A percentile compares a stretch with the other conserved stretches of the same genome.
Conservation (phyloP, 2,113 vertebrate species). For the Oryzias melastigma region DNA sequence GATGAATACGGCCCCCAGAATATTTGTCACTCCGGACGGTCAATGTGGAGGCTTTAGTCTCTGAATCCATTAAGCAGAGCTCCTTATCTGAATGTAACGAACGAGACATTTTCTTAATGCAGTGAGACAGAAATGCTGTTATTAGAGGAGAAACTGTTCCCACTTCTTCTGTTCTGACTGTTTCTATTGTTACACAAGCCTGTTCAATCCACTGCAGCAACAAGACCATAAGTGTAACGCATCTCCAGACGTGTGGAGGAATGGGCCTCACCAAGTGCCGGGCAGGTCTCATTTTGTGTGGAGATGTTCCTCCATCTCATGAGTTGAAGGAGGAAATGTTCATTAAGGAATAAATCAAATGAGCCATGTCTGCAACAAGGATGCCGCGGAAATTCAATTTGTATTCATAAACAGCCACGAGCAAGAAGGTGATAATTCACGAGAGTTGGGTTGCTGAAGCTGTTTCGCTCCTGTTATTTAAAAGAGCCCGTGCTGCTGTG, state of each 20-base stretch:
- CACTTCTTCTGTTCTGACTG: constrained; percentile 11
- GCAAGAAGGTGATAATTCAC: constrained; percentile 74
- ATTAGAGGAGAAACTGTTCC: constrained; percentile 20
- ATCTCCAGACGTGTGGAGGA: constrained; percentile 49
- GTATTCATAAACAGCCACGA: constrained; percentile 76
- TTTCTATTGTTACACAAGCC: constrained; percentile 42
- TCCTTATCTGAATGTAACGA: constrained; percentile 56
- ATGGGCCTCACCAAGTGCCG: constrained; percentile 54
- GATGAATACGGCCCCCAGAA: constrained; percentile 35
- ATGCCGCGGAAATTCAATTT: constrained; percentile 75
- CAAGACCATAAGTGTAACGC: constrained; percentile 57
- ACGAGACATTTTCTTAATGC: constrained; percentile 46
- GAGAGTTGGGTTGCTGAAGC: constrained; percentile 65
- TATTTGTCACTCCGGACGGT: constrained; percentile 46
- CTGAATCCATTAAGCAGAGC: constrained; percentile 60
- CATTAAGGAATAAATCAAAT: constrained; percentile 80
- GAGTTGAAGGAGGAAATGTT: constrained; percentile 72
- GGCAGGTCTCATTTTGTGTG: constrained; percentile 61
- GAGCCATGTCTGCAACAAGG: constrained; percentile 74
- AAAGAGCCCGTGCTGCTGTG: constrained; percentile 38
- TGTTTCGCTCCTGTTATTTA: constrained; percentile 72
- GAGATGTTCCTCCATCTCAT: constrained; percentile 72
- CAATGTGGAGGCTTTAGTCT: constrained; percentile 53
- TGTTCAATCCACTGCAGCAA: constrained; percentile 51
- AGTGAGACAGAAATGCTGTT: constrained; percentile 14